Evolutionary conservation across 2,797 vertebrate genomes (phyloP), one percentile per base, ranked within the genome.

Genomic region (Rhabdophis nuchalis): DNA sequence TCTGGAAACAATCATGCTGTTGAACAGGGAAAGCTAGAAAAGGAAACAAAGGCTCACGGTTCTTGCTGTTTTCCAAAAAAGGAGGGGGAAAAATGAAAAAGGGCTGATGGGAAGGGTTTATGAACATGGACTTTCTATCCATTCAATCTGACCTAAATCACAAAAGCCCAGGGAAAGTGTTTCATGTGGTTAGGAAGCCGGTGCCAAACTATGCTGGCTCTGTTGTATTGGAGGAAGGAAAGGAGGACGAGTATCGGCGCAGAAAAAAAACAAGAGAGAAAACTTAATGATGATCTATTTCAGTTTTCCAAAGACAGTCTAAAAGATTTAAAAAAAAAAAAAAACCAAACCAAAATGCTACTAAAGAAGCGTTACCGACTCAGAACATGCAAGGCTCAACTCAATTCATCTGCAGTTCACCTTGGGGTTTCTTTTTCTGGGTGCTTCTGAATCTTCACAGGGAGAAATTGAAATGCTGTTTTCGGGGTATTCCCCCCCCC

Each of bases 21-120:
- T 29, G 13, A 61, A 5, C 58, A 89, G n/a, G 91, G 68, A 93
- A 94, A 94, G 85, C 0, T 0, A 50, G 90, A 87, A 86, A 92
- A 89, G 94, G 77, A 93, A 94, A 93, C n/a, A 95, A 91, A 88
- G 14, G n/a, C 10, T 32, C 53, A 93, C 93, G 82, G n/a, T 58
- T 36, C 25, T 91, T 0, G 91, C 61, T 57, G 20, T 90, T 68
- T 77, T 91, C 85, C 90, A 32, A 46, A 93, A 93, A 36, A 9
- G 3, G 9, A 6, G 13, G 2, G 23, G 23, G 23, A 10, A 7
- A 20, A 23, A 41, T 20, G 68, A 41, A 41, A 77, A 41, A 41
- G 68, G 36, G 27, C 87, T 94, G 57, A 82, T 23, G 0, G 0
- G 32, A 89, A 56, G 1, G 89, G 86, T 94, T 85, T 36, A 54